Conservation (phyloP, 2,113 vertebrate species). For the Bubo bubo region DNA sequence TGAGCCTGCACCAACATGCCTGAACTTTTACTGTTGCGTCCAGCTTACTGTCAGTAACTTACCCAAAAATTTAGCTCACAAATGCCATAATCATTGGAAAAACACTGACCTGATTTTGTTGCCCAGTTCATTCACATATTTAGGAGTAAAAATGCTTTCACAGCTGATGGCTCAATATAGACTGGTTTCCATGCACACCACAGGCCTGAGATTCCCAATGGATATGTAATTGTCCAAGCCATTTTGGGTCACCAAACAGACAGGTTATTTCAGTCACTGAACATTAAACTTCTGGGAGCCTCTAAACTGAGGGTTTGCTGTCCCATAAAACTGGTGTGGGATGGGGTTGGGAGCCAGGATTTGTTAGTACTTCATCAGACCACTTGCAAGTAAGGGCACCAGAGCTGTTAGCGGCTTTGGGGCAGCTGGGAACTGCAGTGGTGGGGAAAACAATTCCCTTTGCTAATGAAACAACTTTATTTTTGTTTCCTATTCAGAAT, state of each 20-base stretch:
- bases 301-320: neutral
- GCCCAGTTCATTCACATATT: neutral
- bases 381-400: neutral
- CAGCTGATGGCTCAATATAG: neutral
- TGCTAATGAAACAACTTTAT: neutral
- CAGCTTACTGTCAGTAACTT: neutral
- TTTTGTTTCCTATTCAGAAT: neutral
- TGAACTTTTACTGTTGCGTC: neutral
- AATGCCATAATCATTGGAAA: neutral
- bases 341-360: neutral
- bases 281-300: neutral
- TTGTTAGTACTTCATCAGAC: neutral
- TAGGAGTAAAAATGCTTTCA: conserved; percentile 6
- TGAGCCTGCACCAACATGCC: neutral
- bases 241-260: neutral
- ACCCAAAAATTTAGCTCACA: neutral
- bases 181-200: neutral
- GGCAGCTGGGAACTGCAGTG: neutral
- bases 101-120: neutral
- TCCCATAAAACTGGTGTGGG: neutral
- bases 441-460: neutral
- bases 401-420: neutral
- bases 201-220: neutral
- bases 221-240: neutral
- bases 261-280: conserved; percentile 23